These are phyloP conservation scores for Channa argus DNA, from an alignment of 2,113 vertebrate species.

Conservation along the genomic window DNA sequence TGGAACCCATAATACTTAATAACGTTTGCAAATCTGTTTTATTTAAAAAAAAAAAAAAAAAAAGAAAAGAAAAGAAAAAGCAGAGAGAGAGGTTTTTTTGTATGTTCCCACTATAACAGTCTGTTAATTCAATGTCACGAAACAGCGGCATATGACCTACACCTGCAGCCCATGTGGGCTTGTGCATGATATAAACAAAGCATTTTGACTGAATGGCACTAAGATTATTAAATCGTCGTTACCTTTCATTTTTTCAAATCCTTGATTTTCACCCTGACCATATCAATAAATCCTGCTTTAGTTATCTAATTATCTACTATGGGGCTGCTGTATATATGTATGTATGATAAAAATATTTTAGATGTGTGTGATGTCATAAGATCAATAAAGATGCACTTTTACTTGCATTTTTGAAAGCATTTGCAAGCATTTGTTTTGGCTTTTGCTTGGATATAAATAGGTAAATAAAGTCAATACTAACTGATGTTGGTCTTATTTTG, in stretches of 20 bases:
- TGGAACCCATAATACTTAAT: background rate
- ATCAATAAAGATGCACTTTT: conserved; percentile 17
- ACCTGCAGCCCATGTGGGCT: no score
- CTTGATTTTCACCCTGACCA: conserved; percentile 5
- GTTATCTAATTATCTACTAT: conserved; percentile 2
- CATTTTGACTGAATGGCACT: no score
- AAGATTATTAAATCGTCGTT: no score
- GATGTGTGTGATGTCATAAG: conserved; percentile 16
- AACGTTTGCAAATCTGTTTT: background rate
- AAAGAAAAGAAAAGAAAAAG: no score
- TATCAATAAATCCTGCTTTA: conserved; percentile 8
- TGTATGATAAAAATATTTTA: conserved; percentile 21
- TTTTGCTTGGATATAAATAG: conserved; percentile 8
- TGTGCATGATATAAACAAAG: no score
- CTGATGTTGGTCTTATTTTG: conserved; percentile 4
- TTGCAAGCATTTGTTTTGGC: background rate
- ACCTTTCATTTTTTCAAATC: background rate
- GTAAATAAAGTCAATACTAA: conserved; percentile 43
- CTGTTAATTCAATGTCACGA: no score
- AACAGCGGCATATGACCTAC: no score
- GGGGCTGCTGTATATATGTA: conserved; percentile 56
- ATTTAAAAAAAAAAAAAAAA: no score
- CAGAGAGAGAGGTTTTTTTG: no score
- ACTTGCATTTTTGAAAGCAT: conserved; percentile 21
- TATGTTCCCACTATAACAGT: no score